Conservation (phyloP, 2,888 invertebrate genomes). For the Eubasilissa splendida region DNA sequence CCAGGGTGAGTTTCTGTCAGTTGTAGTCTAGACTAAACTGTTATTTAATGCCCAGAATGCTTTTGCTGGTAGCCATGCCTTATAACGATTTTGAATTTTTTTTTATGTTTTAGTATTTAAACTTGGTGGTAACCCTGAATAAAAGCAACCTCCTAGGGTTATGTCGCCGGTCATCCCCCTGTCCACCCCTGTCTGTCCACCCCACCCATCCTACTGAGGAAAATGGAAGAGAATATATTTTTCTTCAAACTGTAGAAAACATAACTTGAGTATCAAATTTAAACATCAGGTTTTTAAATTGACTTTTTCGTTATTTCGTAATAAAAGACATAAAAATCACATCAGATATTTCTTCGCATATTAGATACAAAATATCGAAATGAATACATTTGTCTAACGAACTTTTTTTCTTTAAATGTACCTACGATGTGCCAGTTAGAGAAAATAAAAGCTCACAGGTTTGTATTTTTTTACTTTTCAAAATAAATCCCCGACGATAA, state of each 20-base stretch:
- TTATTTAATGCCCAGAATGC: too few relatives aligned
- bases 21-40: too few relatives aligned
- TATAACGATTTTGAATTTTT: not conserved
- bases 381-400: too few relatives aligned
- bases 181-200: not conserved
- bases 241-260: conserved; percentile 1
- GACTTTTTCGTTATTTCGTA: too few relatives aligned
- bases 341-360: too few relatives aligned
- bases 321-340: too few relatives aligned
- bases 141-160: not conserved
- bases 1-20: too few relatives aligned
- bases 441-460: not conserved
- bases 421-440: not conserved
- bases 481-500: not conserved
- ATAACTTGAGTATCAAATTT: not conserved
- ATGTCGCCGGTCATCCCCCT: not conserved
- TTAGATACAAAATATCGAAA: too few relatives aligned
- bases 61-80: not conserved
- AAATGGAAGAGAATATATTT: conserved; percentile 21
- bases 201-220: not conserved
- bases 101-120: not conserved
- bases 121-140: conserved; percentile 6
- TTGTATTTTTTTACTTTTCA: not conserved
- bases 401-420: too few relatives aligned
- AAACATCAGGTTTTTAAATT: too few relatives aligned